Evolutionary conservation across 1,140 invertebrate genomes (phyloP), one percentile per base, ranked within the genome.

Genomic region (Zaprionus taronus): DNA sequence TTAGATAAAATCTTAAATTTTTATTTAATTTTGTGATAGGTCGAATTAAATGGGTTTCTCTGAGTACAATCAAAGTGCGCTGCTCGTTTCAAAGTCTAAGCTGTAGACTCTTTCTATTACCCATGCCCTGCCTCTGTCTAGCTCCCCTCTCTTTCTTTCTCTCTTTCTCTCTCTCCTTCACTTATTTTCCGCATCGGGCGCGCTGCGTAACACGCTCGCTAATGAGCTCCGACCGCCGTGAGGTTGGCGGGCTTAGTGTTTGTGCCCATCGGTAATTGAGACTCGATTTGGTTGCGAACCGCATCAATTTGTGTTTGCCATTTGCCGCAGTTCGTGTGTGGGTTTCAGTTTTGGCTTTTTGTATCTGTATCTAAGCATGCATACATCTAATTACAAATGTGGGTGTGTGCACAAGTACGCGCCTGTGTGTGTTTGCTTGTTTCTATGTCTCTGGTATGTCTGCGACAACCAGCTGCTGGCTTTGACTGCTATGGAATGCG

Each of bases 201-300:
- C 31, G 14, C 26, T 51, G 73, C 55, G 73, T 71, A 77, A 72
- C 62, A 61, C 63, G 70, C 61, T 14, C 47, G 49, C 69, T 77
- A 77, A 77, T 77, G 69, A 77, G 74, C 66, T 67, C 56, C 74
- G 34, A 67, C 72, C 72, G 55, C 72, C 44, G 51, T 63, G 66
- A 57, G 51, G 58, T 57, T 74, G 44, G 66, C 61, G 66, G 65
- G 65, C 68, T 51, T 55, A 70, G 67, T 72, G 38, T 77, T 73
- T 56, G 69, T 56, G 34, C 44, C 58, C 51, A 73, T 68, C 70
- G 58, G 75, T 77, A 77, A 77, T 77, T 77, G 75, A 77, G 75
- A 73, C 64, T 73, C 75, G 70, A 77, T 77, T 77, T 53, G 34
- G 62, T 62, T 73, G 14, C 58, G 64, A 77, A 66, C 75, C 75